phyloP scores from a whole-genome alignment of 2,888 invertebrate species.

The Cheilosia pagana region DNA sequence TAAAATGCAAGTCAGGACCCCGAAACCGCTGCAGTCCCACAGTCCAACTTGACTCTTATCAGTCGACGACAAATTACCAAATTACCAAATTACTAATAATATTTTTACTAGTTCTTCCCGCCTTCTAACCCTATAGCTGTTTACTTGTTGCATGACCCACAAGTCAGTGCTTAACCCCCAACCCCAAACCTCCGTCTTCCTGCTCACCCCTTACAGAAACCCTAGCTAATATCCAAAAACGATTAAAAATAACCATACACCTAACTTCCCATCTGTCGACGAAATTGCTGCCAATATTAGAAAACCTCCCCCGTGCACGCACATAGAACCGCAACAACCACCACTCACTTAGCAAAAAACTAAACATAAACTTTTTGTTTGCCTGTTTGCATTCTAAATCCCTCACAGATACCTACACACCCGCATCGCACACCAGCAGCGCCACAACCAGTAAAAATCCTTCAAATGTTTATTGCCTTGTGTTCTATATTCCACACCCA shows the following conservation, averaged over 20 bases:
- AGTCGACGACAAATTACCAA: not conserved
- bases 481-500: slow-evolving; percentile 74
- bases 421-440: slow-evolving; percentile 29
- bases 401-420: slow-evolving; percentile 33
- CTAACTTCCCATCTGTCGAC: not conserved
- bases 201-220: not conserved
- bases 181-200: not conserved
- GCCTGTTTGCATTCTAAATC: slow-evolving; percentile 69
- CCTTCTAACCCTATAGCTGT: not conserved
- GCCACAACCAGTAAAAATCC: slow-evolving; percentile 66
- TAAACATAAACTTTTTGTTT: slow-evolving; percentile 71
- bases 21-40: too few species aligned
- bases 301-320: slow-evolving; percentile 31
- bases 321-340: slow-evolving; percentile 49
- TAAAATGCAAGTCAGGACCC: too few species aligned
- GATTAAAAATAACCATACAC: slow-evolving; percentile 56
- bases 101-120: not conserved
- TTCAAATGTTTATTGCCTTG: slow-evolving; percentile 70
- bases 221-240: slow-evolving; percentile 32
- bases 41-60: not conserved
- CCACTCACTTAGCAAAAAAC: slow-evolving; percentile 63
- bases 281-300: slow-evolving; percentile 39
- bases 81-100: too few species aligned
- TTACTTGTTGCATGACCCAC: slow-evolving; percentile 40
- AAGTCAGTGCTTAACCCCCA: not conserved